Conservation (phyloP, 2,113 vertebrate genomes). For the Vanacampus margaritifer region DNA sequence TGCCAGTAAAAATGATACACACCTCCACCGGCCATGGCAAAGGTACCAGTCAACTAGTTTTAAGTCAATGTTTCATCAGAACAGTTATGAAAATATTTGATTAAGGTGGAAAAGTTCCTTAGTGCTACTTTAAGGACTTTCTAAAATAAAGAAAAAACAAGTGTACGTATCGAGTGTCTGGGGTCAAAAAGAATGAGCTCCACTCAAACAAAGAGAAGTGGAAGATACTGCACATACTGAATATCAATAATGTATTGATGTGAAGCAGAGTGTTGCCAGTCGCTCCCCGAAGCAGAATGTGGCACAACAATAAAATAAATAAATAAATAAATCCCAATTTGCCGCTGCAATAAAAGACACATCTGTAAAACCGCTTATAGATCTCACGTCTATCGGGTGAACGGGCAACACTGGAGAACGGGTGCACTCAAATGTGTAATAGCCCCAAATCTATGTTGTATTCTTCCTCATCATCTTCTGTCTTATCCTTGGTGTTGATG, state of each 20-base stretch:
- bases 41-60: no score
- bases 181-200: background rate
- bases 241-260: background rate
- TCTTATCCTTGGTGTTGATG: background rate
- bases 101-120: no score
- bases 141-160: background rate
- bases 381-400: background rate
- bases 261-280: constrained; percentile 3
- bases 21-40: no score
- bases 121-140: no score
- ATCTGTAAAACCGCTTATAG: background rate
- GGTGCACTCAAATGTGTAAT: background rate
- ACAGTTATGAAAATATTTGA: no score
- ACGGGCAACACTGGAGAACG: background rate
- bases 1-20: no score
- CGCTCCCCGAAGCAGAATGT: background rate
- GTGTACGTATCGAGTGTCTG: background rate
- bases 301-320: background rate
- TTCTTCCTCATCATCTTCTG: background rate
- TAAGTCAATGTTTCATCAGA: no score
- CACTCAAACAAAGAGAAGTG: background rate
- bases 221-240: background rate
- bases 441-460: background rate
- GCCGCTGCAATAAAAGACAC: background rate
- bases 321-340: background rate